Evolutionary conservation across 2,113 vertebrate genomes (phyloP), one percentile per base, ranked within the genome.

Genomic region (Nematolebias whitei): DNA sequence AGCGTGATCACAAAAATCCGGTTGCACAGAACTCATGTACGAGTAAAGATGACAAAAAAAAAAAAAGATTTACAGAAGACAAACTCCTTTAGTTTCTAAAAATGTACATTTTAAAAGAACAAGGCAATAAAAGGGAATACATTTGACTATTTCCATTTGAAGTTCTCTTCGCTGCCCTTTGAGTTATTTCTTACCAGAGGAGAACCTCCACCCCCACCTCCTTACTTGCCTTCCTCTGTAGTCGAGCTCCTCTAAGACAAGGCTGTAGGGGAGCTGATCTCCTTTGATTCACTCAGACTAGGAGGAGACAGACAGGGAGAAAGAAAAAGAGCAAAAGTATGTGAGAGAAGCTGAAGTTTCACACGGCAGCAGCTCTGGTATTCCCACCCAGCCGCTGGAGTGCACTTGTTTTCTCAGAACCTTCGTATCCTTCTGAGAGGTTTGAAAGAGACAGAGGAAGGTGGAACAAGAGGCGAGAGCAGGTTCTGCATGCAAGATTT

Each of bases 191-290:
- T 63, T 10, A 50, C 59, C 62, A 68, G 67, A 82, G 74, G 55
- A 66, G 74, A 24, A 61, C 10, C 40, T 53, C 63, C 60, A 68
- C 41, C 43, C 56, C 45, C 13, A 41, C 61, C 74, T 57, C 43
- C 64, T 62, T 41, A 12, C 61, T 35, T 54, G 52, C 66, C 67
- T 71, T 65, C 53, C 67, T 81, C 75, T 80, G 77, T 79, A 83
- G 78, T 87, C 74, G 77, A 89, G 75, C 76, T 73, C 63, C 60
- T 73, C 64, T 81, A 88, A 86, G 78, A 79, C 84, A 68, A 71
- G 63, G 79, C 82, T 85, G 67, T 65, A 61, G 68, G 45, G 59
- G 26, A 78, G 49, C 68, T 84, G 87, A 89, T 86, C 81, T 83
- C 74, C 78, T 85, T 82, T 82, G 87, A 90, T 79, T 86, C 76